These are phyloP conservation scores for Drosophila helvetica DNA, from an alignment of 2,888 invertebrate species.

Conservation along the genomic window DNA sequence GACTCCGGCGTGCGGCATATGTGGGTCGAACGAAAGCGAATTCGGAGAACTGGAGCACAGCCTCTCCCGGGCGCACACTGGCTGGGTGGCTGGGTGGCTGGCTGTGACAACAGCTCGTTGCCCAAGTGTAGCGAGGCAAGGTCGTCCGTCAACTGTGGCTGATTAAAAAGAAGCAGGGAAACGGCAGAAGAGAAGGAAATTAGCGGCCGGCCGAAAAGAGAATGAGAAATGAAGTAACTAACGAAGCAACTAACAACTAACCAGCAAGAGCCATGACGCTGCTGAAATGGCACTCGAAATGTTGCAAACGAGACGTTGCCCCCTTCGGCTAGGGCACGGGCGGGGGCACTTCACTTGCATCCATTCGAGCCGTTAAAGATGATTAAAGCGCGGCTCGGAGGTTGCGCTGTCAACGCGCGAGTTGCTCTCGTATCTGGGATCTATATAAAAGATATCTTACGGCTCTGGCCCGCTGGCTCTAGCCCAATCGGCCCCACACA, in stretches of 20 bases:
- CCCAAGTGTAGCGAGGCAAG: slow-evolving; percentile 62
- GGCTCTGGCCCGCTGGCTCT: slow-evolving; percentile 9
- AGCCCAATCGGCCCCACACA: slow-evolving; percentile 44
- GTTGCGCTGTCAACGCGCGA: slow-evolving; percentile 57
- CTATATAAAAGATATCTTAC: slow-evolving; percentile 41
- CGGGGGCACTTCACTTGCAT: slow-evolving; percentile 29
- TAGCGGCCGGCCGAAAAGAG: background rate
- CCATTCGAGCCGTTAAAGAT: slow-evolving; percentile 29
- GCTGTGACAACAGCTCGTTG: background rate
- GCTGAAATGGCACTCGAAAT: slow-evolving; percentile 48
- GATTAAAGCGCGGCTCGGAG: slow-evolving; percentile 54
- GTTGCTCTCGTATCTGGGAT: slow-evolving; percentile 31
- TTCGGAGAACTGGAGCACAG: slow-evolving; percentile 62
- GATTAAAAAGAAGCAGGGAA: slow-evolving; percentile 24
- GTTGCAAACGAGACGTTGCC: slow-evolving; percentile 39
- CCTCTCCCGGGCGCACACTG: background rate
- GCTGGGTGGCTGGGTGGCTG: no score
- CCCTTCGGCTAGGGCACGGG: slow-evolving; percentile 21
- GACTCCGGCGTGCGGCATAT: slow-evolving; percentile 41
- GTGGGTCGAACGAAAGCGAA: slow-evolving; percentile 59
- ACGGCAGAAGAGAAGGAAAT: background rate
- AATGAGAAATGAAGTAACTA: slow-evolving; percentile 1
- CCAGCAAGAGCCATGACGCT: slow-evolving; percentile 39
- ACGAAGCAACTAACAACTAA: slow-evolving; percentile 8
- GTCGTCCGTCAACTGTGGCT: slow-evolving; percentile 46